Evolutionary conservation across 64 coral and sea anemone genomes (phyloP).

Genomic region (Catalaphyllia jardinei): DNA sequence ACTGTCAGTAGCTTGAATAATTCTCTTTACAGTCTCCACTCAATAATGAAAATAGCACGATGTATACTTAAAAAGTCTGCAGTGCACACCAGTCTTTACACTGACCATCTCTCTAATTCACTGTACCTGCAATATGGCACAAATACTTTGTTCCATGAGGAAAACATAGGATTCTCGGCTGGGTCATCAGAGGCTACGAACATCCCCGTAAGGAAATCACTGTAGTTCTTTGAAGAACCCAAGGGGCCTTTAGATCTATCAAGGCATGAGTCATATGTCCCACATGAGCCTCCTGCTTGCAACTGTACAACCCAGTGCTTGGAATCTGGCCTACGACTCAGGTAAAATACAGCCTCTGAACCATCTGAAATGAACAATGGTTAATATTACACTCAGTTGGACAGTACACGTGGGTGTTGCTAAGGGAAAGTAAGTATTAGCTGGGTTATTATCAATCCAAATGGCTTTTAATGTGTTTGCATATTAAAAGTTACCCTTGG

Average conservation of each 20-base stretch:
- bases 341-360: constrained; percentile 90
- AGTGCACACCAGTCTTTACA: background rate
- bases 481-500: too few relatives aligned
- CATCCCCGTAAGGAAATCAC: constrained; percentile 69
- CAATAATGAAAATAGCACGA: too few relatives aligned
- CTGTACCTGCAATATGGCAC: constrained; percentile 97
- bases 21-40: too few relatives aligned
- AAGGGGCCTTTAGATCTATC: constrained; percentile 75
- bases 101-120: too few relatives aligned
- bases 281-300: constrained; percentile 95
- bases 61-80: background rate
- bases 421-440: too few relatives aligned
- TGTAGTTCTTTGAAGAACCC: constrained; percentile 84
- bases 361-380: constrained; percentile 71
- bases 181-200: constrained; percentile 95
- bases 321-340: constrained; percentile 82
- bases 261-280: constrained; percentile 51
- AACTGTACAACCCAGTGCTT: constrained; percentile 91
- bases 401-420: background rate
- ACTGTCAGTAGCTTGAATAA: too few relatives aligned
- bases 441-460: too few relatives aligned
- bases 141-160: constrained; percentile 98
- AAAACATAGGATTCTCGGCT: constrained; percentile 90
- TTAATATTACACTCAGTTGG: background rate
- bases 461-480: too few relatives aligned